Evolutionary conservation across 2,888 invertebrate species (phyloP).

Genomic region (Diachrysia chrysitis): DNA sequence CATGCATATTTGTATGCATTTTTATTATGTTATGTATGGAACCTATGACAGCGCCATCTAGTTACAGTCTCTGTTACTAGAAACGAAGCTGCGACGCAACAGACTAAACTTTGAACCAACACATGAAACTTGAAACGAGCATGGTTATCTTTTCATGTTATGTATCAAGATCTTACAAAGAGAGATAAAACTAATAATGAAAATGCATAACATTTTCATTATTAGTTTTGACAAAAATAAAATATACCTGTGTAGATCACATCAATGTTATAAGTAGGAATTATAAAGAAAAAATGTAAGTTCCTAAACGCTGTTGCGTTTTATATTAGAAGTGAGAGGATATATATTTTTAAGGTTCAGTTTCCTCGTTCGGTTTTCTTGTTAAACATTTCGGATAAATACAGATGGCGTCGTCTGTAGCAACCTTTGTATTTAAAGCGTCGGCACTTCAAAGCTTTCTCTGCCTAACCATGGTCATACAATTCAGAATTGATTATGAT

Average conservation of each 20-base stretch:
- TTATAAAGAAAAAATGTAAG: not conserved
- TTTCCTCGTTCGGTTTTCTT: conserved; percentile 3
- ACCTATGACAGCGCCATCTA: conserved; percentile 50
- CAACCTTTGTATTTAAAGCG: not conserved
- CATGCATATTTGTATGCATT: too few species aligned
- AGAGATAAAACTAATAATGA: too few species aligned
- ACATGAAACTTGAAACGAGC: not conserved
- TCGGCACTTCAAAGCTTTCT: not conserved
- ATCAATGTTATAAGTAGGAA: not conserved
- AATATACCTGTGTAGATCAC: not conserved
- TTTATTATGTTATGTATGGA: not conserved
- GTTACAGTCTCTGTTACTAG: conserved; percentile 21
- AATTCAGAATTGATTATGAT: too few species aligned
- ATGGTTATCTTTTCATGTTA: not conserved
- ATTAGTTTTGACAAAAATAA: not conserved
- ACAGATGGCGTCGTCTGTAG: conserved; percentile 47
- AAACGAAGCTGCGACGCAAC: conserved; percentile 32
- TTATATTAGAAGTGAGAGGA: too few species aligned
- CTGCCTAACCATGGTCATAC: too few species aligned
- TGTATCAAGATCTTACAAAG: not conserved
- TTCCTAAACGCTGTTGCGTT: not conserved
- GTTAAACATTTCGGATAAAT: conserved; percentile 17
- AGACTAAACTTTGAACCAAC: not conserved
- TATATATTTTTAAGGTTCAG: not conserved
- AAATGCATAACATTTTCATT: not conserved